Evolutionary conservation across 2,113 vertebrate genomes (phyloP), one percentile per base, ranked within the genome.

Genomic region (Notothenia rossii): DNA sequence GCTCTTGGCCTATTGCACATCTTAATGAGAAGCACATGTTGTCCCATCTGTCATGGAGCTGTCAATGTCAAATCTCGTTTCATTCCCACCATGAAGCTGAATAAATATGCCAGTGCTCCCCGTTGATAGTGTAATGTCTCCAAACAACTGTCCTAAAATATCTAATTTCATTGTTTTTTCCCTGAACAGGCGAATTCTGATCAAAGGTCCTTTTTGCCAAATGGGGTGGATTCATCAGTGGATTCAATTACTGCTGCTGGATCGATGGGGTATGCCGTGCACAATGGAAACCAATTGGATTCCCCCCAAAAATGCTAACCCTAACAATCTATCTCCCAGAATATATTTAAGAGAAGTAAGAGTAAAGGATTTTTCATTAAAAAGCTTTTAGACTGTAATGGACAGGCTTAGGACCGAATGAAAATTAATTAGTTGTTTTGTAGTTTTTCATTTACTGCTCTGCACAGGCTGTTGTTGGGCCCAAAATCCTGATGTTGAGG

Each of bases 311-410:
- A 80, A 69, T 59, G 33, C 36, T 29, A 65, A 58, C 46, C 20
- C 14, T 0, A 49, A 15, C 14, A 60, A 82, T 79, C 33, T 17
- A n/a, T 84, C 56, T 64, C 10, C 6, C 54, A 17, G 55, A 40
- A 29, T 29, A 29, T 29, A 29, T 29, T 55, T 51, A 53, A 66
- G 49, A 40, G 62, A 64, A 80, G 62, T 77, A 46, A 67, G 8
- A 43, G 46, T 79, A 48, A 82, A 79, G 17, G 36, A 50, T 82
- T 69, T 69, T 73, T 40, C 69, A 82, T 85, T 48, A 70, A 4
- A 79, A 58, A 73, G 82, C 76, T 82, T 79, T 85, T 61, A 79
- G 72, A n/a, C 56, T 33, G 20, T 15, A 64, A 69, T 49, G 40
- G 59, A 65, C 61, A 60, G n/a, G 20, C 66, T 18, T 0, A 5